phyloP scores from a whole-genome alignment of 2,113 vertebrate genomes.

The Plecotus auritus region DNA sequence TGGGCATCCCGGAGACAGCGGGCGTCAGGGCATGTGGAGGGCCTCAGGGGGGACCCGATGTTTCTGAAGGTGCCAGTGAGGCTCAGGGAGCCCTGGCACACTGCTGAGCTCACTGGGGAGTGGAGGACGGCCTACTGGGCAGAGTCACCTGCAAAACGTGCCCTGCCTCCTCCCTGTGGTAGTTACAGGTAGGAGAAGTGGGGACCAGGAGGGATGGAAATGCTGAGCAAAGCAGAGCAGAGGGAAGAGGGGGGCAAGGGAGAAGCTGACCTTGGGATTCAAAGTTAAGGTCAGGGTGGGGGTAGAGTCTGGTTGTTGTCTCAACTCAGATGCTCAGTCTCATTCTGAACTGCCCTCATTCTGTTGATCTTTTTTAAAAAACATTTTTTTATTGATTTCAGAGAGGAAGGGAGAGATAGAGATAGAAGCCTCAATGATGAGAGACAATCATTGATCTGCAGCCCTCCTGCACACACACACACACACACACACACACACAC shows the following conservation, averaged over 20 bases:
- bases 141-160: not conserved
- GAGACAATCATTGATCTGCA: no score
- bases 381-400: no score
- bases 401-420: no score
- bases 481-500: no score
- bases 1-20: not conserved
- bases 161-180: accelerated
- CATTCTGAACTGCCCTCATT: accelerated
- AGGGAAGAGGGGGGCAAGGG: not conserved
- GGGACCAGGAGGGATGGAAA: not conserved
- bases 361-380: no score
- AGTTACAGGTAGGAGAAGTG: no score
- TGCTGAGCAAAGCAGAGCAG: not conserved
- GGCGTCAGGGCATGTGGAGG: no score
- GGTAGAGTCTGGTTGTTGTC: no score
- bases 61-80: not conserved
- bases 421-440: no score
- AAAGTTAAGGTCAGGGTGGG: not conserved
- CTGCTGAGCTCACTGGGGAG: not conserved
- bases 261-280: not conserved
- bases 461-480: no score
- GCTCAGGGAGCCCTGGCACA: not conserved
- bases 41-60: not conserved
- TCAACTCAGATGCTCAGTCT: not conserved
- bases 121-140: accelerated